A percentile compares a stretch with the other conserved stretches of the same genome.
Conservation (phyloP, 2,888 invertebrate species). For the Terebella lapidaria region DNA sequence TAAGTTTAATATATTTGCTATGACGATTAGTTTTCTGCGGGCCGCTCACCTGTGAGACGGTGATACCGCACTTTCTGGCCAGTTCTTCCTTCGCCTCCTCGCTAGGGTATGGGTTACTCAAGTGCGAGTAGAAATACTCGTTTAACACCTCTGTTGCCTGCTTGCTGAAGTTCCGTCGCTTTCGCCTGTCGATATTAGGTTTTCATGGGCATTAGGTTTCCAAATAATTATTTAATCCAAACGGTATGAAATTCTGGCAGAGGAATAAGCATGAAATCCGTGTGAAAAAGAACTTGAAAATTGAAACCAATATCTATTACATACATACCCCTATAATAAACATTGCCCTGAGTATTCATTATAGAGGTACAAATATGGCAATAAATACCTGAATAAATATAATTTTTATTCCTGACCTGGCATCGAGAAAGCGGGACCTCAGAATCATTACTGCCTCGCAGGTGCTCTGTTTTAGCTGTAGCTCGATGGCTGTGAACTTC, state of each 20-base stretch:
- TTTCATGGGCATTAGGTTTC: neutral
- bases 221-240: neutral
- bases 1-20: too few species aligned
- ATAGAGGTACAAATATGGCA: too few species aligned
- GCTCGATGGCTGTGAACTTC: slow-evolving; percentile 58
- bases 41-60: slow-evolving; percentile 90
- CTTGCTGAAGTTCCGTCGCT: slow-evolving; percentile 98
- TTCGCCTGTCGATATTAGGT: too few species aligned
- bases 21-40: too few species aligned
- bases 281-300: too few species aligned
- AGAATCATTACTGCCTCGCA: slow-evolving; percentile 99
- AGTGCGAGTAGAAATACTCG: slow-evolving; percentile 99
- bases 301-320: too few species aligned
- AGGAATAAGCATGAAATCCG: too few species aligned
- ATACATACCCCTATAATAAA: too few species aligned
- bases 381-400: too few species aligned
- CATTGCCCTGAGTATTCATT: too few species aligned
- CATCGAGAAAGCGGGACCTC: slow-evolving; percentile 72
- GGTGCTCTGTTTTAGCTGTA: slow-evolving; percentile 95
- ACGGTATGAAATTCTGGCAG: neutral
- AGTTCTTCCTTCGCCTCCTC: slow-evolving; percentile 99
- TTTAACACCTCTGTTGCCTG: slow-evolving; percentile 98
- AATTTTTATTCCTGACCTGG: slow-evolving; percentile 59
- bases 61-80: slow-evolving; percentile 97
- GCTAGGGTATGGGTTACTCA: slow-evolving; percentile 98